Base-by-base conservation (phyloP, 2,888 invertebrate species). In the Alcis repandata region DNA sequence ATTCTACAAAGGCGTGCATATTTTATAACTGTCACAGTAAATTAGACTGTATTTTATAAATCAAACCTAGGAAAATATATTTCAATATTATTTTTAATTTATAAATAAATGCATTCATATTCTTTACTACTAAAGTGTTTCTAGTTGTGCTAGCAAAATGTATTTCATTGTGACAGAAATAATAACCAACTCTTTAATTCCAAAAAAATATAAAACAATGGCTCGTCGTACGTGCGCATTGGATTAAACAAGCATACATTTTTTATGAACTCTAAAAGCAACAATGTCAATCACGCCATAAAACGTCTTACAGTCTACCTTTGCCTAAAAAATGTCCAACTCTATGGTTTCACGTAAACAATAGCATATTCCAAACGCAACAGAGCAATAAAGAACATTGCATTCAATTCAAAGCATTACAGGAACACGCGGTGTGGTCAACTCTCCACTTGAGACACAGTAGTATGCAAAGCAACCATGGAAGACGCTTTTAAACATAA, bases 341-440 rank as follows among this genome's bases (percentile, higher is more conserved):
- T 80, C 77, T 70, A 79, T 71, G 71, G 68, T 74, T 81, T 80
- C 74, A 69, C 13, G 66, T 74, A 78, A 77, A 79, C 78, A 75
- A 82, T 86, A 82, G 75, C 69, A 81, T 82, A 90, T 89, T 87
- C 90, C 59, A 69, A 66, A 68, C 73, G 79, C 84, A 79, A 65
- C 68, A 51, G 59, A 40, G 70, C 80, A 80, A 89, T 89, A 89
- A 89, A 89, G 82, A 83, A 81, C 70, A 73, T 76, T 79, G 82
- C 81, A 84, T 86, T 86, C 83, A 83, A 88, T 87, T 84, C 84
- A 81, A 83, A 77, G 72, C 74, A 79, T 82, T 74, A 79, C 82
- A 76, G 83, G 88, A 87, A 89, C 89, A 71, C 79, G 49, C 82
- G 73, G 91, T 89, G 92, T 91, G 91, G 92, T 88, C 91, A 88